A percentile compares a stretch with the other conserved stretches of the same genome.
Conservation (phyloP, 2,797 vertebrate genomes). For the Pagetopsis macropterus region DNA sequence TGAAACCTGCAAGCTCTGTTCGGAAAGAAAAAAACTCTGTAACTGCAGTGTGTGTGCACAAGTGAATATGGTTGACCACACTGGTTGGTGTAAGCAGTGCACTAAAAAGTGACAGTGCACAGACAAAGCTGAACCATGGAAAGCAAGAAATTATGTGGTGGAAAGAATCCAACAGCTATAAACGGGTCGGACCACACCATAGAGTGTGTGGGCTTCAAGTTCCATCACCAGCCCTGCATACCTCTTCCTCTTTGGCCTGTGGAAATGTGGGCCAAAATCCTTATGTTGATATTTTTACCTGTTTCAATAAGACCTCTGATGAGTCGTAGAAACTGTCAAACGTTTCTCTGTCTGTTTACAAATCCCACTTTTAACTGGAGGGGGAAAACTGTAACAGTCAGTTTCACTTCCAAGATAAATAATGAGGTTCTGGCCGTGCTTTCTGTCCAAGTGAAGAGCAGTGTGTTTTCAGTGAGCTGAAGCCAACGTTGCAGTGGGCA, state of each 20-base stretch:
- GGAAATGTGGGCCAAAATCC: slow-evolving; percentile 51
- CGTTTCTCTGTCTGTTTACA: slow-evolving; percentile 65
- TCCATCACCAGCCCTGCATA: slow-evolving; percentile 58
- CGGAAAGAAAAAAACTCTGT: slow-evolving; percentile 31
- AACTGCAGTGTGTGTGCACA: slow-evolving; percentile 37
- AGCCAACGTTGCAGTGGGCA: slow-evolving; percentile 63
- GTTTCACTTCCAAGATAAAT: slow-evolving; percentile 76
- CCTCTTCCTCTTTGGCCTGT: slow-evolving; percentile 45
- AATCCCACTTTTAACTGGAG: slow-evolving; percentile 57
- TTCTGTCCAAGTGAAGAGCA: slow-evolving; percentile 62
- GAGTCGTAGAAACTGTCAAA: slow-evolving; percentile 64
- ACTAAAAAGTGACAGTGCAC: slow-evolving; percentile 71
- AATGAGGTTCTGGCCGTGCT: slow-evolving; percentile 49
- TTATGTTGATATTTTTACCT: slow-evolving; percentile 63
- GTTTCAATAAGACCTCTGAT: slow-evolving; percentile 69
- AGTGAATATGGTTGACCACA: slow-evolving; percentile 57
- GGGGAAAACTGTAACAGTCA: slow-evolving; percentile 53
- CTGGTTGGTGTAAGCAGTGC: slow-evolving; percentile 47
- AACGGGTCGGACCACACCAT: slow-evolving; percentile 68
- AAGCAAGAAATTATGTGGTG: slow-evolving; percentile 66
- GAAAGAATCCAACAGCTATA: slow-evolving; percentile 72
- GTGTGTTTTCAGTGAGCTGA: slow-evolving; percentile 55
- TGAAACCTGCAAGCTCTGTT: slow-evolving; percentile 37
- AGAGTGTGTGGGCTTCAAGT: slow-evolving; percentile 54
- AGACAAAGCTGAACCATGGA: slow-evolving; percentile 59